Percentiles rank a stretch among this genome's conserved stretches.
phyloP scores from a whole-genome alignment of 2,113 vertebrate genomes.

The Pitta sordida region DNA sequence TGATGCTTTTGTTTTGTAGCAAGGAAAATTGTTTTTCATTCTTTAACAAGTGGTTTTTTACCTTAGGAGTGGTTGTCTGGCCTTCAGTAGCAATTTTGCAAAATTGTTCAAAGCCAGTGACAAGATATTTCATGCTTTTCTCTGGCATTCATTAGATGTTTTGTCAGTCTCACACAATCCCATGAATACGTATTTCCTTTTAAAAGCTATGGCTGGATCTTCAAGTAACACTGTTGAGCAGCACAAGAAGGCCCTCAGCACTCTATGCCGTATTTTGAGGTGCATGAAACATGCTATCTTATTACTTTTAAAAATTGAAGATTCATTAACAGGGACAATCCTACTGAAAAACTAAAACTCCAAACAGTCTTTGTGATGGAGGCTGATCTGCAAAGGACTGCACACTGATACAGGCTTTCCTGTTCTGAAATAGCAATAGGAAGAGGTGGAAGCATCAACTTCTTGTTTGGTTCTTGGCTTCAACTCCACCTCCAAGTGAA shows the following conservation, averaged over 20 bases:
- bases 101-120: background rate
- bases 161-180: background rate
- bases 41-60: background rate
- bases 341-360: background rate
- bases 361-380: background rate
- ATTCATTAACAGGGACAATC: background rate
- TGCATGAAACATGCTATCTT: background rate
- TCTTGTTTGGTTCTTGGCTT: slow-evolving; percentile 1
- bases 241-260: background rate
- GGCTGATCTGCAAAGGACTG: background rate
- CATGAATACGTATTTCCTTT: background rate
- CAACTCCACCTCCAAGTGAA: background rate
- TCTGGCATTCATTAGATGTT: background rate
- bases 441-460: slow-evolving; percentile 31
- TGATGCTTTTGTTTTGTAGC: background rate
- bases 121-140: background rate
- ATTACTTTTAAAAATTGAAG: background rate
- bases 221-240: background rate
- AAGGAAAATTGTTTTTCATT: background rate
- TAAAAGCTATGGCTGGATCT: background rate
- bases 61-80: background rate
- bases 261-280: background rate
- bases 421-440: slow-evolving; percentile 39
- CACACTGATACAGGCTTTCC: slow-evolving; percentile 9
- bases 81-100: background rate